Percentiles rank a stretch among this genome's conserved stretches.
phyloP scores from a whole-genome alignment of 2,797 vertebrate species.

The Miichthys miiuy region DNA sequence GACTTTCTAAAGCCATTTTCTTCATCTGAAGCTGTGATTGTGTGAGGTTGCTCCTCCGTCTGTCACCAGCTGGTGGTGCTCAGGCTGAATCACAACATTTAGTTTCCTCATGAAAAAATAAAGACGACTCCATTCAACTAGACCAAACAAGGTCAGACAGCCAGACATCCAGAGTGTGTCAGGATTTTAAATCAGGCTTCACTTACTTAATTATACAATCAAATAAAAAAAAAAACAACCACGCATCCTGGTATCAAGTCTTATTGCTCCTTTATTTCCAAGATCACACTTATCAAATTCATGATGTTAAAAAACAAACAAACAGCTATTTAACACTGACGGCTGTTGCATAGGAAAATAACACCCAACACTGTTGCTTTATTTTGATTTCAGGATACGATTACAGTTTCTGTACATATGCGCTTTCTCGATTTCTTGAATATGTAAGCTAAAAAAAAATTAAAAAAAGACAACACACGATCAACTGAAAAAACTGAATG shows the following conservation, averaged over 20 bases:
- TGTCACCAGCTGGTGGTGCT: constrained; percentile 36
- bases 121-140: background rate
- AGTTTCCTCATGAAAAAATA: background rate
- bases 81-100: constrained; percentile 6
- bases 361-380: constrained; percentile 5
- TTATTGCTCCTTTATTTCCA: constrained; percentile 55
- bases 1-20: background rate
- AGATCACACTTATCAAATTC: constrained; percentile 18
- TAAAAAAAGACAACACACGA: constrained; percentile 1
- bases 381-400: background rate
- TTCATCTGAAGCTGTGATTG: constrained; percentile 17
- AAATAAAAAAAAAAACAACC: constrained; percentile 11
- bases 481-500: constrained; percentile 30
- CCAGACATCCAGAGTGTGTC: background rate
- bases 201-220: constrained; percentile 8
- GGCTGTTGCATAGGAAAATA: constrained; percentile 32
- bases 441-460: background rate
- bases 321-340: constrained; percentile 17
- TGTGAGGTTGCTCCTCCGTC: constrained; percentile 12
- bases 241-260: constrained; percentile 11
- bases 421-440: constrained; percentile 1
- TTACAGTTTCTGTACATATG: background rate
- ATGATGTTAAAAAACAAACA: constrained; percentile 2
- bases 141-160: constrained; percentile 3
- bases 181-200: background rate